phyloP scores from a whole-genome alignment of 2,888 invertebrate genomes.

The Lycia hirtaria region DNA sequence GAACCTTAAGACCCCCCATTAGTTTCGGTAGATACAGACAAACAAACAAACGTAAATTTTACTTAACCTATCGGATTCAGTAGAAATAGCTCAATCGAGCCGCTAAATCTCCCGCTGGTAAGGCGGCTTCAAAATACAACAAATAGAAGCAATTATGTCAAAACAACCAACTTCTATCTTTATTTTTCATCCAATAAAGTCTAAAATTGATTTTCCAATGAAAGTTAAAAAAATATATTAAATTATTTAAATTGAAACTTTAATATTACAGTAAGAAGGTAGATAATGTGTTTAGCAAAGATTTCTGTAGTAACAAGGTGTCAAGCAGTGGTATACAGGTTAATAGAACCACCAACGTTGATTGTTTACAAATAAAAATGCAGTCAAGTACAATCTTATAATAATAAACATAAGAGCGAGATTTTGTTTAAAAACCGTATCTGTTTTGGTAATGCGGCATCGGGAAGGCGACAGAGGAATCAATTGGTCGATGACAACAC shows the following conservation, averaged over 20 bases:
- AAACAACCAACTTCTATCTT: conserved; percentile 29
- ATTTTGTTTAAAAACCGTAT: conserved; percentile 24
- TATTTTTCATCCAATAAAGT: fast-evolving
- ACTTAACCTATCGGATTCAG: conserved; percentile 60
- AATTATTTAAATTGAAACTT: conserved; percentile 18
- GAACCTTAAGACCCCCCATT: conserved; percentile 67
- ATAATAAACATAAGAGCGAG: conserved; percentile 32
- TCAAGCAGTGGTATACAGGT: conserved; percentile 72
- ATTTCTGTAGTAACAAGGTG: conserved; percentile 58
- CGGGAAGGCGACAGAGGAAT: conserved; percentile 49
- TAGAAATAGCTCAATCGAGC: conserved; percentile 70
- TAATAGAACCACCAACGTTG: conserved; percentile 69
- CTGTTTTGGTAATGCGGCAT: conserved; percentile 41
- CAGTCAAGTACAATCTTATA: conserved; percentile 39
- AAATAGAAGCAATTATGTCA: conserved; percentile 30
- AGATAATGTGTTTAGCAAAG: conserved; percentile 21
- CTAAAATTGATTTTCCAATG: conserved; percentile 4
- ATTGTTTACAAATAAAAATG: conserved; percentile 42
- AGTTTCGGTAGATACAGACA: conserved; percentile 59
- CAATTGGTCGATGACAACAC: conserved; percentile 63
- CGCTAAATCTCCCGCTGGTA: conserved; percentile 65
- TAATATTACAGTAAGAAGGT: background rate
- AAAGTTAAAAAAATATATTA: background rate
- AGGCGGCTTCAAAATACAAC: conserved; percentile 53
- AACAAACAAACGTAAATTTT: conserved; percentile 54